Conservation (phyloP, 2,113 vertebrate genomes). For the Pleuronectes platessa region DNA sequence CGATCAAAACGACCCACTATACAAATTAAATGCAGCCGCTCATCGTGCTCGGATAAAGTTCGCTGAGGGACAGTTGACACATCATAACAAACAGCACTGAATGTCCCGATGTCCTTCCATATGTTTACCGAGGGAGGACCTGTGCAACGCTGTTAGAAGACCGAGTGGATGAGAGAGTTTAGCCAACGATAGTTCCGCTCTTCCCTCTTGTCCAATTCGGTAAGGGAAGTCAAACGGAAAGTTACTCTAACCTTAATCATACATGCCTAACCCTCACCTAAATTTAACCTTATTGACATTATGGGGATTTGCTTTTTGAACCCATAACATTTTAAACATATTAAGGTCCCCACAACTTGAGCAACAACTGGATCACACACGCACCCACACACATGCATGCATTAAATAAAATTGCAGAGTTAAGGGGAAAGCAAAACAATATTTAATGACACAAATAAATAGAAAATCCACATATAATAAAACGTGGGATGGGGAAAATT, state of each 20-base stretch:
- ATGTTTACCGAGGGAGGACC: neutral
- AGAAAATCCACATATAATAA: neutral
- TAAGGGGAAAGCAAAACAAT: neutral
- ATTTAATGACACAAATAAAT: neutral
- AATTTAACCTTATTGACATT: too few relatives aligned
- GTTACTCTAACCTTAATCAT: too few relatives aligned
- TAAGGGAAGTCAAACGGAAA: too few relatives aligned
- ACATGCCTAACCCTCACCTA: too few relatives aligned
- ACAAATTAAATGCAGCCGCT: neutral
- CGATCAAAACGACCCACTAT: neutral
- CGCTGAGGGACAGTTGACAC: neutral
- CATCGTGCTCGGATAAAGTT: too few relatives aligned
- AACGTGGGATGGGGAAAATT: neutral
- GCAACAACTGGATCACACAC: neutral
- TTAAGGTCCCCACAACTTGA: too few relatives aligned
- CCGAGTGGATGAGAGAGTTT: conserved; percentile 9
- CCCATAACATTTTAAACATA: too few relatives aligned
- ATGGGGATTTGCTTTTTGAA: too few relatives aligned
- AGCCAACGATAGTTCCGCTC: conserved; percentile 26
- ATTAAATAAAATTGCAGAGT: neutral
- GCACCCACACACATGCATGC: neutral
- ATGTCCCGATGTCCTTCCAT: neutral
- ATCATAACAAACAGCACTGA: neutral
- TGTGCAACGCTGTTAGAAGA: conserved; percentile 27
- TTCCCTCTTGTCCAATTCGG: too few relatives aligned